These are phyloP conservation scores for Laspeyria flexula DNA, from an alignment of 2,888 invertebrate genomes.

Conservation along the genomic window DNA sequence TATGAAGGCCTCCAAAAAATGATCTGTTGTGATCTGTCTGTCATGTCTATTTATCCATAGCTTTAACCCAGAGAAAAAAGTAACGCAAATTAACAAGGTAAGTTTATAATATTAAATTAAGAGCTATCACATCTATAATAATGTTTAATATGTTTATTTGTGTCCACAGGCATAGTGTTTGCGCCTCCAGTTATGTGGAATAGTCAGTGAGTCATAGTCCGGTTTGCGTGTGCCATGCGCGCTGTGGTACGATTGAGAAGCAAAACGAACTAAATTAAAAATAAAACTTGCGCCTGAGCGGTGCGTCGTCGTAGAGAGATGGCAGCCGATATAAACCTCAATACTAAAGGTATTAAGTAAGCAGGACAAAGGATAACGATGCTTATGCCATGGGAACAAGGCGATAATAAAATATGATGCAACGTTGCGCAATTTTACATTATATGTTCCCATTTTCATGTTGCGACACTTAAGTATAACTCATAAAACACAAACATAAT, in stretches of 20 bases:
- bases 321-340: constrained; percentile 29
- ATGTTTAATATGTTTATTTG: constrained; percentile 16
- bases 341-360: constrained; percentile 31
- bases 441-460: constrained; percentile 7
- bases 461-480: not conserved
- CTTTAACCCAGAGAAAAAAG: too few relatives aligned
- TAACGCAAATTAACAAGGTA: too few relatives aligned
- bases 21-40: too few relatives aligned
- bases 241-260: constrained; percentile 45
- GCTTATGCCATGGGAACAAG: constrained; percentile 27
- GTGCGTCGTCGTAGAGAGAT: constrained; percentile 31
- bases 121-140: too few relatives aligned
- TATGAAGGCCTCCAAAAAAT: too few relatives aligned
- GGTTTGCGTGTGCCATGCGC: constrained; percentile 43
- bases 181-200: constrained; percentile 35
- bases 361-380: constrained; percentile 36
- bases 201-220: constrained; percentile 42
- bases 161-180: constrained; percentile 30
- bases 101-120: not conserved
- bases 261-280: constrained; percentile 45
- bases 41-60: too few relatives aligned
- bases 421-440: constrained; percentile 42
- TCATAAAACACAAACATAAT: not conserved
- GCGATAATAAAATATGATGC: constrained; percentile 36
- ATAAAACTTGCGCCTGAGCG: constrained; percentile 39